Evolutionary conservation across 1,140 invertebrate genomes (phyloP).

Genomic region (Macrostomum lignano): DNA sequence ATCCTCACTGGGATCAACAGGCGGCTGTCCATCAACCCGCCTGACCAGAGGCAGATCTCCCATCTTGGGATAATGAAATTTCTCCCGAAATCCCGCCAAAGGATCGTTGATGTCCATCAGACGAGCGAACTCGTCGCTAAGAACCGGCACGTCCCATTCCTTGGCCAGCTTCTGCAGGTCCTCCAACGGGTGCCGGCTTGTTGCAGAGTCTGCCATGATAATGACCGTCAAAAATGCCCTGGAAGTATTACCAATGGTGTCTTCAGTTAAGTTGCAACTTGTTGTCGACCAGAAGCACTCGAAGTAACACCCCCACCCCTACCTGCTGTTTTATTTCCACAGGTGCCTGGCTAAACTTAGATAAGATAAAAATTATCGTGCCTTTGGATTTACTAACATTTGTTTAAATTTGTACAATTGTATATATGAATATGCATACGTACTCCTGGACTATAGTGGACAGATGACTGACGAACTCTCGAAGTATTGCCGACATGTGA

Average conservation of each 20-base stretch:
- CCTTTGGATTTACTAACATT: background rate
- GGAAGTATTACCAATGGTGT: background rate
- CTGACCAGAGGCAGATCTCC: slow-evolving; percentile 19
- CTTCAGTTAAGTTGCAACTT: background rate
- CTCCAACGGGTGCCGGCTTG: background rate
- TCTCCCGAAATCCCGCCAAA: background rate
- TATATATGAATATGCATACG: background rate
- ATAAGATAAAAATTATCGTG: background rate
- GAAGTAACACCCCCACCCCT: background rate
- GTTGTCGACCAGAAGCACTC: background rate
- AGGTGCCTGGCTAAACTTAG: background rate
- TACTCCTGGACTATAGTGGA: background rate
- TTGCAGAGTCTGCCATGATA: background rate
- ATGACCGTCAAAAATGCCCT: background rate
- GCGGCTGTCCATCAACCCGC: slow-evolving; percentile 13
- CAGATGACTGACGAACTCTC: background rate
- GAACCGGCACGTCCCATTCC: background rate
- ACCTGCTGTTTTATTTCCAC: background rate
- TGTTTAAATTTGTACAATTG: background rate
- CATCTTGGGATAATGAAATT: slow-evolving; percentile 10
- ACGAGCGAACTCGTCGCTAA: slow-evolving; percentile 1
- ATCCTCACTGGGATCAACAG: slow-evolving; percentile 26
- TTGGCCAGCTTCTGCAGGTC: background rate
- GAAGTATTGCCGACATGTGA: too few species aligned
- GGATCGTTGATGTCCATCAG: background rate